A percentile compares a stretch with the other conserved stretches of the same genome.
phyloP scores from a whole-genome alignment of 2,113 vertebrate genomes.

The Mormyrus iriodes region DNA sequence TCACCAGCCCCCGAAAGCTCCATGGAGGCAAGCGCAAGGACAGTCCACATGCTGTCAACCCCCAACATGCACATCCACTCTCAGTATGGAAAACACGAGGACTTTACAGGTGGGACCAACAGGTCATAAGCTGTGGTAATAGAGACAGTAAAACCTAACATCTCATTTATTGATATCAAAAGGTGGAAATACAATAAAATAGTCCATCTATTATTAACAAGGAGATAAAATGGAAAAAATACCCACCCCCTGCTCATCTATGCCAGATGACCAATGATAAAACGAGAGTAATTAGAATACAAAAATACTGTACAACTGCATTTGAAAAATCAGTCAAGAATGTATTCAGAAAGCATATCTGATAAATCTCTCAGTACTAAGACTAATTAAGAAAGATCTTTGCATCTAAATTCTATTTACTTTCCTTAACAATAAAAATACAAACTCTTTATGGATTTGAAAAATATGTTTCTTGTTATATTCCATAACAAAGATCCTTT shows the following conservation, averaged over 20 bases:
- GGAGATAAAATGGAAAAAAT: slow-evolving; percentile 38
- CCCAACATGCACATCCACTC: neutral
- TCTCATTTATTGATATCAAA: slow-evolving; percentile 43
- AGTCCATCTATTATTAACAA: slow-evolving; percentile 38
- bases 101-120: neutral
- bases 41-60: neutral
- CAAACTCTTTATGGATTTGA: slow-evolving; percentile 26
- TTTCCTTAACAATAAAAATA: slow-evolving; percentile 29
- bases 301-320: slow-evolving; percentile 67
- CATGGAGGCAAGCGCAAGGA: neutral
- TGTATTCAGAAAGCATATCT: slow-evolving; percentile 39
- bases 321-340: slow-evolving; percentile 39
- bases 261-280: slow-evolving; percentile 40
- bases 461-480: slow-evolving; percentile 34
- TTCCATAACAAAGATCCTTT: slow-evolving; percentile 28
- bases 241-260: slow-evolving; percentile 30
- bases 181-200: slow-evolving; percentile 40
- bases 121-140: neutral
- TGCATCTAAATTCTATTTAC: slow-evolving; percentile 23
- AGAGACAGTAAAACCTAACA: slow-evolving; percentile 30
- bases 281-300: slow-evolving; percentile 52
- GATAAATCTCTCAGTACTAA: slow-evolving; percentile 32
- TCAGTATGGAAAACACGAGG: neutral
- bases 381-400: slow-evolving; percentile 28
- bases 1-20: neutral